Percentiles rank a stretch among this genome's conserved stretches.
phyloP scores from a whole-genome alignment of 2,888 invertebrate genomes.

The Monopis laevigella region DNA sequence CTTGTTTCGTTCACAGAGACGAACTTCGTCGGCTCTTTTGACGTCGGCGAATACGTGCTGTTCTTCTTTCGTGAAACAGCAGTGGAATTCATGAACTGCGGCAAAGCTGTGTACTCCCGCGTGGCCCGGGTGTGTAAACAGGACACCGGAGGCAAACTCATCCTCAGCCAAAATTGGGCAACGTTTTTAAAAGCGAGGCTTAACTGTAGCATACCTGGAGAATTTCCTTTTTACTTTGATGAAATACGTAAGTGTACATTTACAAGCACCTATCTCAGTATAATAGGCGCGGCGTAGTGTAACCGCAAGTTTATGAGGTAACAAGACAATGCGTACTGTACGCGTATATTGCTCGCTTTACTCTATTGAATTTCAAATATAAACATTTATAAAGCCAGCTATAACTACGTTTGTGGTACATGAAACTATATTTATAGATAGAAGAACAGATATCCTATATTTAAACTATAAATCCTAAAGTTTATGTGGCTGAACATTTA shows the following conservation, averaged over 20 bases:
- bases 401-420: too few relatives aligned
- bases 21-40: slow-evolving; percentile 77
- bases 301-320: too few relatives aligned
- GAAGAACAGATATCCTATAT: too few relatives aligned
- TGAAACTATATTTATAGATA: too few relatives aligned
- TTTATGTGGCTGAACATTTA: too few relatives aligned
- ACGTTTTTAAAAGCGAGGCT: slow-evolving; percentile 74
- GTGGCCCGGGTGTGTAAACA: slow-evolving; percentile 79
- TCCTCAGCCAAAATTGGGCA: slow-evolving; percentile 73
- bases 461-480: too few relatives aligned
- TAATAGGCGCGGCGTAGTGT: too few relatives aligned
- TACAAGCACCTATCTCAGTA: too few relatives aligned
- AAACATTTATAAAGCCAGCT: too few relatives aligned
- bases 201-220: slow-evolving; percentile 77
- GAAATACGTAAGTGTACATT: slow-evolving; percentile 78
- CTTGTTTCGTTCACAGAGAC: slow-evolving; percentile 65
- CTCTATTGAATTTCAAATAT: too few relatives aligned
- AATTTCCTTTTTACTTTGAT: slow-evolving; percentile 79
- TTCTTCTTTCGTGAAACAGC: slow-evolving; percentile 80
- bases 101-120: slow-evolving; percentile 75
- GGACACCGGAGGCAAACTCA: slow-evolving; percentile 72
- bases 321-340: too few relatives aligned
- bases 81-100: slow-evolving; percentile 74
- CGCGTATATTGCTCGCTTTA: too few relatives aligned
- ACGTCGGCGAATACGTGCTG: slow-evolving; percentile 73